Conservation (phyloP, 2,888 invertebrate species). For the Drosophila seclusa region DNA sequence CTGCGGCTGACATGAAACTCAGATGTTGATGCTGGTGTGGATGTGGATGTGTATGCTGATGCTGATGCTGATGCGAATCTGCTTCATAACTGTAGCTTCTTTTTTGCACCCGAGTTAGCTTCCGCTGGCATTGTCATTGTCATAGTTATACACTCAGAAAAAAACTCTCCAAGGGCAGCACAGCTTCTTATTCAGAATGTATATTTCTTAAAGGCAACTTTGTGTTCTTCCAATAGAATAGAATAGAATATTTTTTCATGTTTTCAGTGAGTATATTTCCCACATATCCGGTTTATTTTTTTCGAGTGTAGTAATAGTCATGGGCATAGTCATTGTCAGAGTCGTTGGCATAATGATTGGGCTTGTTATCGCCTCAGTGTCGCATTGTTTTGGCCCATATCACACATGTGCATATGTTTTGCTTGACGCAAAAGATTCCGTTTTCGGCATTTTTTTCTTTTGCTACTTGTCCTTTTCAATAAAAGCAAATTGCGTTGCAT, state of each 20-base stretch:
- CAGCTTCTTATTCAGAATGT: neutral
- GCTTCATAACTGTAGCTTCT: slow-evolving; percentile 49
- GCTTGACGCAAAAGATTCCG: slow-evolving; percentile 38
- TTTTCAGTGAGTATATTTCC: no score
- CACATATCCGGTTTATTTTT: neutral
- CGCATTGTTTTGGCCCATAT: slow-evolving; percentile 65
- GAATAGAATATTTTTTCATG: no score
- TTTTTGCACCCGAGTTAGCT: slow-evolving; percentile 5
- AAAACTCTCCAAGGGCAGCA: neutral
- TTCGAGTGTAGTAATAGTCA: slow-evolving; percentile 11
- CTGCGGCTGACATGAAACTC: slow-evolving; percentile 38
- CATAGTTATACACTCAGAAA: slow-evolving; percentile 38
- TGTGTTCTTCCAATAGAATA: no score
- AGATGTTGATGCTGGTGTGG: slow-evolving; percentile 13
- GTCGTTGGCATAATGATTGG: slow-evolving; percentile 72
- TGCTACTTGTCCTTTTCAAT: slow-evolving; percentile 69
- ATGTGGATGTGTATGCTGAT: neutral
- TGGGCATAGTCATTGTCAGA: slow-evolving; percentile 54
- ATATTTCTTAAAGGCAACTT: neutral
- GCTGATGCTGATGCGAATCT: slow-evolving; percentile 34
- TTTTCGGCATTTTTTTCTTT: slow-evolving; percentile 37
- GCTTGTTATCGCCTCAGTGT: slow-evolving; percentile 76
- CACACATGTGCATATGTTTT: slow-evolving; percentile 46
- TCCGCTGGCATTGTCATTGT: slow-evolving; percentile 41
- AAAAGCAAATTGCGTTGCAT: slow-evolving; percentile 81